Conservation (phyloP, 2,888 invertebrate species). For the Bimastos eiseni region DNA sequence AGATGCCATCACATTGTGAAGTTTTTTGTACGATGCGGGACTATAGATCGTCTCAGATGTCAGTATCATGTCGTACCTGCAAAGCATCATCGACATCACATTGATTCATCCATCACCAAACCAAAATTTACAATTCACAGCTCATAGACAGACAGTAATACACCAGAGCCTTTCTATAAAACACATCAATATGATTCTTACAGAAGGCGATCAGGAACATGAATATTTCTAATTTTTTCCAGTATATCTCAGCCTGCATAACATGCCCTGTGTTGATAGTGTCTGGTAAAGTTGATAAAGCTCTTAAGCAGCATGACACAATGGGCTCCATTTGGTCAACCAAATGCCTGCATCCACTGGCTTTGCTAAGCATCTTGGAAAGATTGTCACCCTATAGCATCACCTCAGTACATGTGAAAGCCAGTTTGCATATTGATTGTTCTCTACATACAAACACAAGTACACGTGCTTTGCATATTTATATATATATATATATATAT, state of each 20-base stretch:
- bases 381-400: neutral
- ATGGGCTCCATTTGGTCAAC: neutral
- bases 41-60: constrained; percentile 20
- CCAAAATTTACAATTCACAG: neutral
- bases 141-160: neutral
- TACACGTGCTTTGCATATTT: too few relatives aligned
- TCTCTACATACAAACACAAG: too few relatives aligned
- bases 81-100: neutral
- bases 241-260: neutral
- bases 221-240: neutral
- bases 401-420: neutral
- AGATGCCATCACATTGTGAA: constrained; percentile 20
- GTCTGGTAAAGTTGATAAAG: neutral
- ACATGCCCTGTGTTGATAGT: neutral
- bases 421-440: neutral
- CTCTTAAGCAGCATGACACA: neutral
- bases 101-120: neutral
- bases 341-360: neutral
- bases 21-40: constrained; percentile 16
- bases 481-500: too few relatives aligned
- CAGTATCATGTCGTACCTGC: neutral
- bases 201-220: neutral
- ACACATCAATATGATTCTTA: neutral
- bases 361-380: neutral
- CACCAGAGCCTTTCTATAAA: neutral